A percentile compares a stretch with the other conserved stretches of the same genome.
Conservation (phyloP, 2,113 vertebrate species). For the Regulus satrapa region DNA sequence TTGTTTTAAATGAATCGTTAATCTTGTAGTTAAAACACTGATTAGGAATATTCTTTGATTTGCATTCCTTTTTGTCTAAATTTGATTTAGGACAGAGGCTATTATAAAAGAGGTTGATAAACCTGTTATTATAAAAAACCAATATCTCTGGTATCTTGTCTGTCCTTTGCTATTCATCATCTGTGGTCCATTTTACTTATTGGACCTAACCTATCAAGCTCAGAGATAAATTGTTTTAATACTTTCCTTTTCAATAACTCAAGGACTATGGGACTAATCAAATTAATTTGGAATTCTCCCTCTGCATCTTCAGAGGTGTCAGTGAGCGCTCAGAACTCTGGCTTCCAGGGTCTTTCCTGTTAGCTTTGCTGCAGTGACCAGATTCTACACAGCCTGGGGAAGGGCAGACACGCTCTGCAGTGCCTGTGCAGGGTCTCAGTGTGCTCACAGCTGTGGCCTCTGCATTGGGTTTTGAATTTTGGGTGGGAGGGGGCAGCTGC, state of each 20-base stretch:
- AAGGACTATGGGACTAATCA: neutral
- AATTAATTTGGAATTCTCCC: neutral
- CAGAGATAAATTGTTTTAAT: neutral
- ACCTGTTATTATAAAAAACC: neutral
- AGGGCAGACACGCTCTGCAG: accelerated
- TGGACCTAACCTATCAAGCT: neutral
- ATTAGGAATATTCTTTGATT: conserved; percentile 61
- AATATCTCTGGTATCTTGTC: neutral
- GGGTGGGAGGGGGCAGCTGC: neutral
- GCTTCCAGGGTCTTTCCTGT: neutral
- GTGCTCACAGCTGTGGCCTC: neutral
- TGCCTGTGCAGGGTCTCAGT: neutral
- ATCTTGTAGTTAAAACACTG: conserved; percentile 54
- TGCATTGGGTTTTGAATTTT: accelerated
- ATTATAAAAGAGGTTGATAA: conserved; percentile 14
- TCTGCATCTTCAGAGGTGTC: neutral
- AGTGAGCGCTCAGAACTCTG: accelerated
- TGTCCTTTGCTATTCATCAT: neutral
- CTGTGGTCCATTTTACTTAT: neutral
- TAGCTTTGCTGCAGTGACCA: neutral
- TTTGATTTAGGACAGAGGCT: neutral
- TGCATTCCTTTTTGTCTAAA: conserved; percentile 44
- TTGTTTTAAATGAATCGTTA: conserved; percentile 63
- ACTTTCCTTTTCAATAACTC: neutral
- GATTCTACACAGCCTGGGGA: neutral